Evolutionary conservation across 1,140 invertebrate genomes (phyloP).

Genomic region (Eubasilissa regina): DNA sequence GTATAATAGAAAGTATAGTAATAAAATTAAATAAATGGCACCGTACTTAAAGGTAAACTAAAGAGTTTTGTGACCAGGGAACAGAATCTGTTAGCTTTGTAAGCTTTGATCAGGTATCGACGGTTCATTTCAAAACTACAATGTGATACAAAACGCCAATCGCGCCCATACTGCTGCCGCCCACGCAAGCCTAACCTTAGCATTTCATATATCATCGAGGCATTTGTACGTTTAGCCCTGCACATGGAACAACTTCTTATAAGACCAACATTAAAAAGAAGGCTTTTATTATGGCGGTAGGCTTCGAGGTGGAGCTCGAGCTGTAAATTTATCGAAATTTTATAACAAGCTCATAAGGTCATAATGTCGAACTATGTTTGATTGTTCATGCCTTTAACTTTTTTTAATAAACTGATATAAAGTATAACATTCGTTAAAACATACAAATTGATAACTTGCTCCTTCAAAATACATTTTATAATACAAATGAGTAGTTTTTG

Average conservation of each 20-base stretch:
- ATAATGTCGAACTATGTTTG: neutral
- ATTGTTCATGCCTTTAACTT: neutral
- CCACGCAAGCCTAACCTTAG: slow-evolving; percentile 22
- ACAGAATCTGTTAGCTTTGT: too few species aligned
- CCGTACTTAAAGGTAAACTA: too few species aligned
- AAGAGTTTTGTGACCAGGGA: too few species aligned
- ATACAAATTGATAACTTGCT: too few species aligned
- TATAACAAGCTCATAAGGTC: too few species aligned
- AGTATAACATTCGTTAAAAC: too few species aligned
- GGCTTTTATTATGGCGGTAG: neutral
- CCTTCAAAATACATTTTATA: too few species aligned
- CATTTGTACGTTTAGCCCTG: slow-evolving; percentile 4
- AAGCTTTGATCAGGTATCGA: too few species aligned
- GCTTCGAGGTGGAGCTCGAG: slow-evolving; percentile 4
- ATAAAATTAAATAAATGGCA: too few species aligned
- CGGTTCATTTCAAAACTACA: slow-evolving; percentile 18
- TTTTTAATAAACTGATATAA: neutral
- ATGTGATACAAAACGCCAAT: neutral
- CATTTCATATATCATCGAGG: slow-evolving; percentile 25
- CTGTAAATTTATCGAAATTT: too few species aligned
- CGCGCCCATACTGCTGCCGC: slow-evolving; percentile 7
- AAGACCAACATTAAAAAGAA: slow-evolving; percentile 27
- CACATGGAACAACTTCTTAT: slow-evolving; percentile 7
- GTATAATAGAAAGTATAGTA: too few species aligned
- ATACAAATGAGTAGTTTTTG: too few species aligned